Evolutionary conservation across 2,888 invertebrate species (phyloP).

Genomic region (Ormyrus pomaceus): DNA sequence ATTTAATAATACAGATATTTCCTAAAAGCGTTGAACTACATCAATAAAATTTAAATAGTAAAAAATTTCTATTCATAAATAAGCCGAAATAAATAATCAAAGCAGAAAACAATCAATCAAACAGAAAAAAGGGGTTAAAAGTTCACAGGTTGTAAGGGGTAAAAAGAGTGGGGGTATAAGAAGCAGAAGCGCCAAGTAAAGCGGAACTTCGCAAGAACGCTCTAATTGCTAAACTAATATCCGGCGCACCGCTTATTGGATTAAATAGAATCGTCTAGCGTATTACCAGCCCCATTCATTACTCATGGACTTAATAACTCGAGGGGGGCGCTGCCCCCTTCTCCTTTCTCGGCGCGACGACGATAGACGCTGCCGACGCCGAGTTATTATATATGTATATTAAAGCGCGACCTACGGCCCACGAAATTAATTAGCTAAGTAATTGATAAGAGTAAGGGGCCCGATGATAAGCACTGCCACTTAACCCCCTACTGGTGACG

Average conservation of each 20-base stretch:
- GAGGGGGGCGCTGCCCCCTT: constrained; percentile 20
- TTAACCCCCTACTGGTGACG: not conserved
- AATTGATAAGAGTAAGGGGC: constrained; percentile 48
- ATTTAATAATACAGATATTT: too few species aligned
- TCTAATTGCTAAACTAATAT: constrained; percentile 64
- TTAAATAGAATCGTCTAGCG: constrained; percentile 61
- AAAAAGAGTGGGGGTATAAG: not conserved
- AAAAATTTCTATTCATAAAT: not conserved
- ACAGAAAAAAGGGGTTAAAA: constrained; percentile 15
- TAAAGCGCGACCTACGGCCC: constrained; percentile 47
- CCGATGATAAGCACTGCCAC: constrained; percentile 48
- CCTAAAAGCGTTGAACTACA: too few species aligned
- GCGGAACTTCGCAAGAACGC: constrained; percentile 56
- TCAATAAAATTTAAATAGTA: too few species aligned
- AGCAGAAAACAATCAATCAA: not conserved
- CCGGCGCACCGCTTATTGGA: constrained; percentile 60
- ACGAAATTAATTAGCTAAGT: constrained; percentile 62
- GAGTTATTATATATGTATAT: constrained; percentile 47
- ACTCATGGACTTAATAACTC: constrained; percentile 60
- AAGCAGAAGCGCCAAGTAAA: constrained; percentile 33
- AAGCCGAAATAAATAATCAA: constrained; percentile 40
- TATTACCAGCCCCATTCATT: constrained; percentile 59
- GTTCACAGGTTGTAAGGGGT: too few species aligned
- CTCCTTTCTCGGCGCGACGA: not conserved
- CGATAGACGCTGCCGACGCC: not conserved